A percentile compares a stretch with the other conserved stretches of the same genome.
Evolutionary conservation across 2,888 invertebrate genomes (phyloP).

Genomic region (Cheilosia vernalis): DNA sequence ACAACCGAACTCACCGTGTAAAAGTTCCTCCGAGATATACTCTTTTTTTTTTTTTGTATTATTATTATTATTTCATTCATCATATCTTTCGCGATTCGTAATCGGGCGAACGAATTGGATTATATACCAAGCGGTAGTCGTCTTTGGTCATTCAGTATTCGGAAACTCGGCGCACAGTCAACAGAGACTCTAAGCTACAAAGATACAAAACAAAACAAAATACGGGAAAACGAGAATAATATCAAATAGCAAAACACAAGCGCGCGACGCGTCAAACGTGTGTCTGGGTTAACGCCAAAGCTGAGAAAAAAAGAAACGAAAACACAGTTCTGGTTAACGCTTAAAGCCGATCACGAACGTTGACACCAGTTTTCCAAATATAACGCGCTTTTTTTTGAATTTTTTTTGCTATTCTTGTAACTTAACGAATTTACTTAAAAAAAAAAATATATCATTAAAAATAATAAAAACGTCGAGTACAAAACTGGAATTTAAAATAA

Average conservation of each 20-base stretch:
- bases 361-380: conserved; percentile 41
- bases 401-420: conserved; percentile 16
- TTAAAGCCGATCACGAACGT: conserved; percentile 48
- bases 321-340: conserved; percentile 31
- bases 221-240: conserved; percentile 49
- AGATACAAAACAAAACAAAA: conserved; percentile 50
- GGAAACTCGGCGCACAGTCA: conserved; percentile 82
- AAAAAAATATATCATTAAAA: neutral
- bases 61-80: conserved; percentile 66
- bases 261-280: conserved; percentile 61
- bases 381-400: neutral
- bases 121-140: conserved; percentile 81
- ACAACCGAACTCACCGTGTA: conserved; percentile 57
- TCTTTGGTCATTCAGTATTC: conserved; percentile 82
- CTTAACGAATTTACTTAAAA: conserved; percentile 67
- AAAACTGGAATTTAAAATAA: conserved; percentile 39
- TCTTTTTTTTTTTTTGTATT: conserved; percentile 24
- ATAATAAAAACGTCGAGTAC: conserved; percentile 44
- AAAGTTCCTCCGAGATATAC: conserved; percentile 54
- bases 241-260: conserved; percentile 58
- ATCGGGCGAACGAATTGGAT: conserved; percentile 75
- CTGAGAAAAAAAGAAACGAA: conserved; percentile 16
- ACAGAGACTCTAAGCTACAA: conserved; percentile 75
- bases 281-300: conserved; percentile 55
- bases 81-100: conserved; percentile 75